These are phyloP conservation scores for Setipinna tenuifilis DNA, from an alignment of 2,797 vertebrate genomes.

Conservation along the genomic window DNA sequence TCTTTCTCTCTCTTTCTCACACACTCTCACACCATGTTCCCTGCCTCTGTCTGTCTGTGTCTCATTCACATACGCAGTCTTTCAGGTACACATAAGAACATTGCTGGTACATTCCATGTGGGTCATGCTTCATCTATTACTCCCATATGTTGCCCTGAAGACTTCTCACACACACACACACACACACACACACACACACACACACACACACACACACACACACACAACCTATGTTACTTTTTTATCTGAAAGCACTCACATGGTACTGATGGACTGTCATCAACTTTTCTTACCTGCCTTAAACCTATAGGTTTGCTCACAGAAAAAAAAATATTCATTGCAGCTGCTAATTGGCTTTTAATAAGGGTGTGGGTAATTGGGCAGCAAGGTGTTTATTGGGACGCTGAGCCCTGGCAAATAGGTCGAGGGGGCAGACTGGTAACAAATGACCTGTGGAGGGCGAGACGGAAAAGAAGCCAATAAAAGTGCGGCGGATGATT, in stretches of 20 bases:
- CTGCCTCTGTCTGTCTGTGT: background rate
- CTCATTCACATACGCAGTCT: background rate
- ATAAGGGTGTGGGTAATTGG: background rate
- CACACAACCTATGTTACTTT: background rate
- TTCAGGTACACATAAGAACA: background rate
- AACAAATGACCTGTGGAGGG: background rate
- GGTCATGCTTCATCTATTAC: conserved; percentile 1
- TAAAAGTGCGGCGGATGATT: background rate
- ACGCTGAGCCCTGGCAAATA: background rate
- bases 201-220: background rate
- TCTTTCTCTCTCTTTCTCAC: background rate
- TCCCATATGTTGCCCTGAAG: background rate
- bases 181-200: conserved; percentile 24
- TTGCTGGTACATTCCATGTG: background rate
- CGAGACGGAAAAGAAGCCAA: background rate
- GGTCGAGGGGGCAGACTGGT: background rate
- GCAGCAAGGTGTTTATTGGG: conserved; percentile 2
- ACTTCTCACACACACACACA: background rate
- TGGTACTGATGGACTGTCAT: background rate
- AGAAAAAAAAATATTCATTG: background rate
- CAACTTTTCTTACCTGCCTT: background rate
- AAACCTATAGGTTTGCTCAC: background rate
- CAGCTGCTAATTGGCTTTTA: background rate
- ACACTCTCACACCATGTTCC: background rate
- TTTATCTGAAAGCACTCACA: background rate